Conservation (phyloP, 2,888 invertebrate genomes). For the Amblyteles armatorius region DNA sequence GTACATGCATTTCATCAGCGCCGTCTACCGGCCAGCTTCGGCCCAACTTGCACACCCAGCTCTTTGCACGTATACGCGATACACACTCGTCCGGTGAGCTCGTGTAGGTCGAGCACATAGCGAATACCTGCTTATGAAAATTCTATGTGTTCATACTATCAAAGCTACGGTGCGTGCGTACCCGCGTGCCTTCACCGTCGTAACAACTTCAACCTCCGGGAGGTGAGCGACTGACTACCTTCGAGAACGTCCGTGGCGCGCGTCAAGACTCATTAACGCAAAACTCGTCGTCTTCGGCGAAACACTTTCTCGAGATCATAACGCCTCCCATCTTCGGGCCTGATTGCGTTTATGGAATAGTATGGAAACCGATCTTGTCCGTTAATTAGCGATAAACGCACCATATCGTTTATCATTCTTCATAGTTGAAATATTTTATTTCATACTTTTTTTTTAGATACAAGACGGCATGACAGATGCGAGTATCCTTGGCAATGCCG, state of each 20-base stretch:
- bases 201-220: slow-evolving; percentile 20
- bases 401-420: neutral
- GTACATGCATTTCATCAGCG: too few species aligned
- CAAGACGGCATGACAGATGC: neutral
- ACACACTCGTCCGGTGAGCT: too few species aligned
- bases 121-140: slow-evolving; percentile 42
- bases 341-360: neutral
- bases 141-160: slow-evolving; percentile 49
- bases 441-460: neutral
- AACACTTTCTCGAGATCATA: slow-evolving; percentile 39
- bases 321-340: neutral
- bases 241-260: slow-evolving; percentile 74
- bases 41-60: too few species aligned
- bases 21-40: too few species aligned
- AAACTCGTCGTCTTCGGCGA: slow-evolving; percentile 69
- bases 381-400: neutral
- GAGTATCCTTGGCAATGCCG: neutral
- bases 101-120: too few species aligned
- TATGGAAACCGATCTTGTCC: neutral
- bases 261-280: slow-evolving; percentile 79
- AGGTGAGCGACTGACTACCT: neutral
- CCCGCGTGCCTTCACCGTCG: slow-evolving; percentile 53
- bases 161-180: slow-evolving; percentile 34
- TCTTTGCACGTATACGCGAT: too few species aligned
- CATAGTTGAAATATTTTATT: neutral